Evolutionary conservation across 2,888 invertebrate genomes (phyloP).

Genomic region (Watsonalla cultraria): DNA sequence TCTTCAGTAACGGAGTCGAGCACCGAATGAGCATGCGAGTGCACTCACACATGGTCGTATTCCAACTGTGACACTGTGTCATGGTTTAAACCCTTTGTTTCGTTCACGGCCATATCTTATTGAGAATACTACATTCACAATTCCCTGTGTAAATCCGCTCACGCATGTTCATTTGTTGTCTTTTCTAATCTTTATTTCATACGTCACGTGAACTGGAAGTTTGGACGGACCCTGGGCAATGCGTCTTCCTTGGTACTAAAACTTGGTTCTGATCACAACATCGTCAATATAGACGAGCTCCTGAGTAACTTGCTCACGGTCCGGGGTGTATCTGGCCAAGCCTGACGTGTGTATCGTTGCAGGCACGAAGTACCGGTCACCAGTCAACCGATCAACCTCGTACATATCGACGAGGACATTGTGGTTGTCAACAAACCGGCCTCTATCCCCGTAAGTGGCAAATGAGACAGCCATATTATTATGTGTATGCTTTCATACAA

Average conservation of each 20-base stretch:
- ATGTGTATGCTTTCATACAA: conserved; percentile 86
- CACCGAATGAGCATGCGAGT: conserved; percentile 72
- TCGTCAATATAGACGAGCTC: conserved; percentile 8
- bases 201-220: conserved; percentile 46
- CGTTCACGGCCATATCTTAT: conserved; percentile 9
- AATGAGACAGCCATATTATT: conserved; percentile 85
- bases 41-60: conserved; percentile 34
- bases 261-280: background rate
- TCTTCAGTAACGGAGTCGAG: conserved; percentile 35
- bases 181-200: conserved; percentile 51
- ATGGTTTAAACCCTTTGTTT: conserved; percentile 5
- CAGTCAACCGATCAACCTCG: conserved; percentile 96
- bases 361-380: conserved; percentile 99
- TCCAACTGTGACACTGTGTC: conserved; percentile 17
- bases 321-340: conserved; percentile 31
- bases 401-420: conserved; percentile 98
- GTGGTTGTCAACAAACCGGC: conserved; percentile 99
- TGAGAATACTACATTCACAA: conserved; percentile 17
- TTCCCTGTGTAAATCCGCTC: conserved; percentile 34
- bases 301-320: conserved; percentile 38
- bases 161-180: conserved; percentile 72
- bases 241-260: background rate
- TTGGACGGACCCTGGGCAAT: conserved; percentile 51
- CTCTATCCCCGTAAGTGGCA: conserved; percentile 99
- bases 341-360: conserved; percentile 79